Percentiles rank a stretch among this genome's conserved stretches.
Evolutionary conservation across 2,797 vertebrate genomes (phyloP).

Genomic region (Smutsia gigantea): DNA sequence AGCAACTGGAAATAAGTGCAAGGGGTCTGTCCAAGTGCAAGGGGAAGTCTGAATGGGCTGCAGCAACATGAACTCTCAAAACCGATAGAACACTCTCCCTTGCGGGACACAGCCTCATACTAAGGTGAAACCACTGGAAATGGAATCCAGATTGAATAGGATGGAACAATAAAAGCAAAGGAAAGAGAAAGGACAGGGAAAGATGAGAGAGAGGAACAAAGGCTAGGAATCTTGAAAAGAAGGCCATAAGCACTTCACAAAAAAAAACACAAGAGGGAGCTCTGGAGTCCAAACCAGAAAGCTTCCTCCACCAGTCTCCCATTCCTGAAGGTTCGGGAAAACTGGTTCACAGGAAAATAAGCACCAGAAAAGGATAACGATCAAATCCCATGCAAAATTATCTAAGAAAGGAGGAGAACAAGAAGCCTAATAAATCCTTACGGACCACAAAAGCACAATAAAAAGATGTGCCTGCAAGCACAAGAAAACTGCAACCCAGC

Average conservation of each 20-base stretch:
- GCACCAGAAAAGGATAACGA: not conserved
- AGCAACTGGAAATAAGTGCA: not conserved
- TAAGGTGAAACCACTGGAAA: not conserved
- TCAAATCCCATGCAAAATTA: not conserved
- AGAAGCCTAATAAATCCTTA: not conserved
- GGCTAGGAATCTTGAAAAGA: rapidly evolving
- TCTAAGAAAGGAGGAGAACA: not conserved
- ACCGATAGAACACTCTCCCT: not conserved
- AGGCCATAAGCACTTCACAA: not conserved
- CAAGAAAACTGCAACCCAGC: not conserved
- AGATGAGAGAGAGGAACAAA: not conserved
- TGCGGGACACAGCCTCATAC: not conserved
- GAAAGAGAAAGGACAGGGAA: not conserved
- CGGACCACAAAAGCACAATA: not conserved
- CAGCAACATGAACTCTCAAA: not conserved
- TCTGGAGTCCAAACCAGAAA: not conserved
- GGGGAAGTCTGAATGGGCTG: not conserved
- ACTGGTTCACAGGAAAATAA: not conserved
- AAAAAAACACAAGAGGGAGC: not conserved
- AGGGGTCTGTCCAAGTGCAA: not conserved
- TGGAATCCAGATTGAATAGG: not conserved
- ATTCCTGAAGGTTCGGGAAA: not conserved
- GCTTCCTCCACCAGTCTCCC: not conserved
- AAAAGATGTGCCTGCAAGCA: not conserved
- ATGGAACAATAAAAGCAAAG: not conserved